phyloP scores from a whole-genome alignment of 2,888 invertebrate genomes.

The Andrena trimmerana region DNA sequence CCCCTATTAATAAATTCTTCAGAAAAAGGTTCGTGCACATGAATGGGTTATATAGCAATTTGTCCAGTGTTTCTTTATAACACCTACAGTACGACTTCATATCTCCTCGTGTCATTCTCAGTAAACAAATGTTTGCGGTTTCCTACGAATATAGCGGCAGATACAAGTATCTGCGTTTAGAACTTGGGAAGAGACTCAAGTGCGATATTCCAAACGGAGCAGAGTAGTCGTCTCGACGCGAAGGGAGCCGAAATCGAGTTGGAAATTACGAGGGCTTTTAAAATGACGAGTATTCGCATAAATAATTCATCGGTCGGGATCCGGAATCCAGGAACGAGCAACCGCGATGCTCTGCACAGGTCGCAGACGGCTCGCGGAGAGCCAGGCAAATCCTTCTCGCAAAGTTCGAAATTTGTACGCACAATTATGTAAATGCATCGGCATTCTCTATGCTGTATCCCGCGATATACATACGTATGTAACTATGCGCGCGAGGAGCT shows the following conservation, averaged over 20 bases:
- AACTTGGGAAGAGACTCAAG: too few species aligned
- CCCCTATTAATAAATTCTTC: slow-evolving; percentile 1
- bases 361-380: slow-evolving; percentile 25
- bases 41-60: neutral
- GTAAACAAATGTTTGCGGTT: too few species aligned
- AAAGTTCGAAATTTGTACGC: slow-evolving; percentile 79
- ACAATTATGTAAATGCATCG: slow-evolving; percentile 78
- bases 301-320: slow-evolving; percentile 78
- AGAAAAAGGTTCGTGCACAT: neutral
- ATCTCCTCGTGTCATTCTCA: neutral
- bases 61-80: neutral
- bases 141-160: neutral
- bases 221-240: slow-evolving; percentile 10
- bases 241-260: slow-evolving; percentile 8
- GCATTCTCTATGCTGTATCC: slow-evolving; percentile 41
- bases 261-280: slow-evolving; percentile 72
- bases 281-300: slow-evolving; percentile 75
- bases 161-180: too few species aligned
- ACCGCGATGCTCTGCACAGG: slow-evolving; percentile 22
- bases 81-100: neutral
- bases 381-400: slow-evolving; percentile 73
- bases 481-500: neutral
- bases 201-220: neutral
- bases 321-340: slow-evolving; percentile 53
- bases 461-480: neutral